Conservation (phyloP, 2,888 invertebrate genomes). For the Ceriagrion tenellum region DNA sequence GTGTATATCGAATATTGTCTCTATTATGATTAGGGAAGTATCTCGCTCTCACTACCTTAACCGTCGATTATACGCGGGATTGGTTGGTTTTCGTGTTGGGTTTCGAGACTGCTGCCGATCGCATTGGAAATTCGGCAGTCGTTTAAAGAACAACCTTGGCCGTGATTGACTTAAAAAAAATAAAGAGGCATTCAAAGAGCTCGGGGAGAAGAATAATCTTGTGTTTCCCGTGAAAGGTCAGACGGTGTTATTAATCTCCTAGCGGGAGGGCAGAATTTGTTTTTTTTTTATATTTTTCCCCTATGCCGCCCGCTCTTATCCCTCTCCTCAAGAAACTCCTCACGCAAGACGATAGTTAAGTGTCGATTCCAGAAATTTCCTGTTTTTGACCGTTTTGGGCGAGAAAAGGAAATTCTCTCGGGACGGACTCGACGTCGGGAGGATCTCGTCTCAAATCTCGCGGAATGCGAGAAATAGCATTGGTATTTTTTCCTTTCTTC, state of each 20-base stretch:
- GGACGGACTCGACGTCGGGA: not conserved
- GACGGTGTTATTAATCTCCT: not conserved
- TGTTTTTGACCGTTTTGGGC: not conserved
- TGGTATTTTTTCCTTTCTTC: too few species aligned
- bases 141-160: not conserved
- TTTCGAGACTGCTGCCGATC: not conserved
- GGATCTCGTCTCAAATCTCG: not conserved
- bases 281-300: too few species aligned
- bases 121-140: not conserved
- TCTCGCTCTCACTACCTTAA: too few species aligned
- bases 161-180: not conserved
- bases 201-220: not conserved
- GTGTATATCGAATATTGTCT: too few species aligned
- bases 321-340: not conserved
- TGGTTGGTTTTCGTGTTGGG: not conserved
- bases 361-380: too few species aligned
- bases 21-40: too few species aligned
- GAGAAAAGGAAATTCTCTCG: not conserved
- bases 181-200: not conserved
- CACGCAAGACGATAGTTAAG: not conserved
- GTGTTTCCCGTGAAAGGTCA: not conserved
- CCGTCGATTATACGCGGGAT: not conserved
- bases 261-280: not conserved
- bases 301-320: too few species aligned
- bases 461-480: not conserved